phyloP scores from a whole-genome alignment of 2,797 vertebrate species.

The Podarcis lilfordi region DNA sequence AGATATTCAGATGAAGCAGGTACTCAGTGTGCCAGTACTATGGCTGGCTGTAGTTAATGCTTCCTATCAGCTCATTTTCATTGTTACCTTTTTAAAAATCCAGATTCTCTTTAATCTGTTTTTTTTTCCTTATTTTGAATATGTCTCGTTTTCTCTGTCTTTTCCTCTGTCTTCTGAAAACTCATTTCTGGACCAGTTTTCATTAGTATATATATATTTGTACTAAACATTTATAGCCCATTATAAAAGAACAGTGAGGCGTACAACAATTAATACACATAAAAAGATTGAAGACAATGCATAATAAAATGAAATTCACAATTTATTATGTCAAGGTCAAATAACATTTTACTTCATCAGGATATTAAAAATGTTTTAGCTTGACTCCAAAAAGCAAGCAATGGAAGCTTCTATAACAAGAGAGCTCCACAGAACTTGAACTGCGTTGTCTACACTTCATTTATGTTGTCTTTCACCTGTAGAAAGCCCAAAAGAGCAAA shows the following conservation, averaged over 20 bases:
- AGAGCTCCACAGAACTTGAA: too few relatives aligned
- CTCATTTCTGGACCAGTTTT: neutral
- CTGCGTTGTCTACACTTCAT: neutral
- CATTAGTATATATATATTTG: neutral
- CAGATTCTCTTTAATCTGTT: neutral
- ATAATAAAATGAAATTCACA: neutral
- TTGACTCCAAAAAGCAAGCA: neutral
- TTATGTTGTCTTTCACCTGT: neutral
- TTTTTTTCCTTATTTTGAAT: neutral
- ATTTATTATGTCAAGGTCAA: neutral
- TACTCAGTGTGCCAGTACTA: constrained; percentile 33
- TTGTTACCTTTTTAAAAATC: neutral
- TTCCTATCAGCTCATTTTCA: neutral
- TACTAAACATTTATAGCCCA: neutral
- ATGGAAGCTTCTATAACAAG: neutral
- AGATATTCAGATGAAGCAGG: constrained; percentile 28
- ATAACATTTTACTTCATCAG: neutral
- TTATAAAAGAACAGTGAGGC: neutral
- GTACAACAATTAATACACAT: neutral
- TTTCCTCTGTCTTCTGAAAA: neutral
- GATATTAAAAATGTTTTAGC: neutral
- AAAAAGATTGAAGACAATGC: neutral
- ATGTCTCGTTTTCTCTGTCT: neutral
- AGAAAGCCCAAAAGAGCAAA: neutral
- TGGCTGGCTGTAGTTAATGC: constrained; percentile 27